These are phyloP conservation scores for Melipona quadrifasciata DNA, from an alignment of 1,140 invertebrate genomes.

Conservation along the genomic window DNA sequence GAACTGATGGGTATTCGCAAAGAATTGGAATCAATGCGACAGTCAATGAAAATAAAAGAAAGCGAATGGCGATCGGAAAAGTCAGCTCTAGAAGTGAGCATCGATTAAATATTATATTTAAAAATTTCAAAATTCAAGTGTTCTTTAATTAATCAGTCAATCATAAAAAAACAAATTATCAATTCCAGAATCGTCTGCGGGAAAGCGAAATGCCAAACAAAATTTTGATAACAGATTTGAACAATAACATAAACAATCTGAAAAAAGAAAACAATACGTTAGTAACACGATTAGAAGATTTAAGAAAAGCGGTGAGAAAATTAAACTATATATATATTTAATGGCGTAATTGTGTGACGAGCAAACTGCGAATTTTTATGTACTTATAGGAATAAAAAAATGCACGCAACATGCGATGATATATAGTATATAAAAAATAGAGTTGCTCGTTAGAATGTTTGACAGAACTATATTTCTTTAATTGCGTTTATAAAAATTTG, in stretches of 20 bases:
- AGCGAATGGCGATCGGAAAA: conserved; percentile 90
- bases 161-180: not conserved
- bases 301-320: conserved; percentile 61
- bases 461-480: too few species aligned
- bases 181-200: conserved; percentile 42
- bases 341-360: not conserved
- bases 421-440: too few species aligned
- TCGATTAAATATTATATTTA: conserved; percentile 5
- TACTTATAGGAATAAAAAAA: too few species aligned
- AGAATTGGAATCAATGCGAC: conserved; percentile 87
- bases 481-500: too few species aligned
- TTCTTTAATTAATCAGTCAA: not conserved
- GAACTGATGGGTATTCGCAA: conserved; percentile 83
- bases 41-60: conserved; percentile 86
- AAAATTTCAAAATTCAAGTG: not conserved
- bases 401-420: too few species aligned
- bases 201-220: conserved; percentile 76
- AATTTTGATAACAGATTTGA: conserved; percentile 84
- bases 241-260: conserved; percentile 88
- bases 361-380: too few species aligned
- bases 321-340: not conserved
- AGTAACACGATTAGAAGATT: conserved; percentile 87
- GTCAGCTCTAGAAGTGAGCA: conserved; percentile 85
- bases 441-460: too few species aligned
- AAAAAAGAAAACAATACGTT: conserved; percentile 88